A percentile compares a stretch with the other conserved stretches of the same genome.
phyloP scores from a whole-genome alignment of 2,888 invertebrate genomes.

The Melanchra persicariae region DNA sequence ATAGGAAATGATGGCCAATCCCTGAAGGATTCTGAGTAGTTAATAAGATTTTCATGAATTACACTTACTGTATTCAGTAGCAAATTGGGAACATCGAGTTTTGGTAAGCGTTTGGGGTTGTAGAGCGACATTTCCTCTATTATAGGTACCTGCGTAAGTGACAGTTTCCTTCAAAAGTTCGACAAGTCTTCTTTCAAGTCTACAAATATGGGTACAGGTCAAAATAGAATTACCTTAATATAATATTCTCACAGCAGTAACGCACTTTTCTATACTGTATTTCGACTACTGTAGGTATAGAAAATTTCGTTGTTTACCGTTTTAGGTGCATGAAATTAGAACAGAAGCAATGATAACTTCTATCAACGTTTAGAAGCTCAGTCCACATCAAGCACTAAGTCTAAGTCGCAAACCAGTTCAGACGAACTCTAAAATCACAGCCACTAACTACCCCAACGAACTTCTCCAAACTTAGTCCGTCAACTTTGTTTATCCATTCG shows the following conservation, averaged over 20 bases:
- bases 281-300: too few relatives aligned
- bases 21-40: constrained; percentile 27
- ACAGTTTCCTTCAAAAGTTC: too few relatives aligned
- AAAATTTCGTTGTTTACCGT: too few relatives aligned
- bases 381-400: neutral
- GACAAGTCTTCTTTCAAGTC: neutral
- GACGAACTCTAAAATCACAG: constrained; percentile 33
- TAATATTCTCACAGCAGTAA: too few relatives aligned
- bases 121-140: neutral
- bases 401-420: neutral
- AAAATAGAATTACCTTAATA: too few relatives aligned
- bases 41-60: constrained; percentile 42
- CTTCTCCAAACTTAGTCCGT: constrained; percentile 19
- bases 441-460: constrained; percentile 20
- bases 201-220: too few relatives aligned
- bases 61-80: neutral
- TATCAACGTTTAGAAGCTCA: neutral
- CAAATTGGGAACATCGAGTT: neutral
- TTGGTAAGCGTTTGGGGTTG: neutral
- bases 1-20: constrained; percentile 27
- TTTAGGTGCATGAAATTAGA: too few relatives aligned
- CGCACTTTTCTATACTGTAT: too few relatives aligned
- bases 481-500: constrained; percentile 38
- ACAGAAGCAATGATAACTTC: neutral
- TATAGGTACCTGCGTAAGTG: too few relatives aligned